Evolutionary conservation across 2,888 invertebrate species (phyloP).

Genomic region (Amphimallon solstitiale): DNA sequence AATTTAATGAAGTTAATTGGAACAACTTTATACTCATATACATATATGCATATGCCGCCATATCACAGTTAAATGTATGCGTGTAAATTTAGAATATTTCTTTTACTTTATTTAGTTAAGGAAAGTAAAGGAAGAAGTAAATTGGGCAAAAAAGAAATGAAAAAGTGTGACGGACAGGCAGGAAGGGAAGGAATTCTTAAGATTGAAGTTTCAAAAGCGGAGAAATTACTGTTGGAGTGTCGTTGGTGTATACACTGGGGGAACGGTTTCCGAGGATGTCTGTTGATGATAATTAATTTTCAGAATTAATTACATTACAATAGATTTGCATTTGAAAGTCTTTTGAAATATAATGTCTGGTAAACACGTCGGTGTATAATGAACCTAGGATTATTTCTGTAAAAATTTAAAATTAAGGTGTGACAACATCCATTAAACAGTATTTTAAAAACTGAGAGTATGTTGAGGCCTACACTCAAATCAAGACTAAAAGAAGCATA

Average conservation of each 20-base stretch:
- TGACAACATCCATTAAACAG: too few species aligned
- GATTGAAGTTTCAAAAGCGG: neutral
- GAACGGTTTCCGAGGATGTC: neutral
- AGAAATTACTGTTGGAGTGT: neutral
- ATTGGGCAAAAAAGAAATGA: neutral
- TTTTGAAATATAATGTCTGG: neutral
- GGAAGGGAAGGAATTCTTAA: slow-evolving; percentile 6
- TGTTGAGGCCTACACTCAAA: too few species aligned
- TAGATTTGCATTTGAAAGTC: slow-evolving; percentile 3
- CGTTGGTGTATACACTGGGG: neutral
- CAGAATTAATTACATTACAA: slow-evolving; percentile 15
- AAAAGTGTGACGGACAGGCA: neutral
- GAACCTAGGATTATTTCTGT: too few species aligned
- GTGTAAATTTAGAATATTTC: neutral
- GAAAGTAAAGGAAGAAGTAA: neutral
- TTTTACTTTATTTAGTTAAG: neutral
- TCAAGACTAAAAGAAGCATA: too few species aligned
- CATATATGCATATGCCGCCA: neutral
- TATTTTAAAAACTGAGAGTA: too few species aligned
- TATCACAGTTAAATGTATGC: too few species aligned
- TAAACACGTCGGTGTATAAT: neutral
- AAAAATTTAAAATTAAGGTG: too few species aligned
- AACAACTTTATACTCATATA: slow-evolving; percentile 2
- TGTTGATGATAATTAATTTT: slow-evolving; percentile 19
- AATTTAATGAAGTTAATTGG: slow-evolving; percentile 24